Evolutionary conservation across 2,888 invertebrate genomes (phyloP).

Genomic region (Nymphalis urticae): DNA sequence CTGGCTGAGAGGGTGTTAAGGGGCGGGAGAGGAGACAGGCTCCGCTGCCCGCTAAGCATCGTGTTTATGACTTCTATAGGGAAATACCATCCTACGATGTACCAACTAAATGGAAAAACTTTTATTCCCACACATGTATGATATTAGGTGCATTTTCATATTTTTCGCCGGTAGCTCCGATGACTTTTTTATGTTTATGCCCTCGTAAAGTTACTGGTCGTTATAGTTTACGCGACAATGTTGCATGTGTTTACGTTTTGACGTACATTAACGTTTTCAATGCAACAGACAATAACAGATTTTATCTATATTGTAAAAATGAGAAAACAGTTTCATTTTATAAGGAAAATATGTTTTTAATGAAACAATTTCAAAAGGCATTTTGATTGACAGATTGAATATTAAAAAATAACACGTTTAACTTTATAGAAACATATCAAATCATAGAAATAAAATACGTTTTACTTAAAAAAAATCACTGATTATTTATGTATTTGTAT

Average conservation of each 20-base stretch:
- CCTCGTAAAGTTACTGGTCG: slow-evolving; percentile 70
- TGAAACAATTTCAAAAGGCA: no score
- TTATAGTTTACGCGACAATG: slow-evolving; percentile 71
- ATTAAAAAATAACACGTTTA: no score
- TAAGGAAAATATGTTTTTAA: not conserved
- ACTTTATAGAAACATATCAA: no score
- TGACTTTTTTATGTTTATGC: slow-evolving; percentile 79
- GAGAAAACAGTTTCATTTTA: not conserved
- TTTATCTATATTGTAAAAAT: slow-evolving; percentile 47
- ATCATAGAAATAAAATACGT: no score
- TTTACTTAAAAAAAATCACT: no score
- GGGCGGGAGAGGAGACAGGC: slow-evolving; percentile 34
- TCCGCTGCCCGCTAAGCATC: slow-evolving; percentile 55
- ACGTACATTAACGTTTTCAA: slow-evolving; percentile 64
- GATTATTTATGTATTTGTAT: no score
- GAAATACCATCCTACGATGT: slow-evolving; percentile 71
- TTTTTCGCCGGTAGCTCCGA: slow-evolving; percentile 63
- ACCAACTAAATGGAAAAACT: slow-evolving; percentile 74
- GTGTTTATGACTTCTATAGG: slow-evolving; percentile 80
- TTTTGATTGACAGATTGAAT: no score
- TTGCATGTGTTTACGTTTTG: slow-evolving; percentile 66
- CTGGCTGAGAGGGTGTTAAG: slow-evolving; percentile 32
- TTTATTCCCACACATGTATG: slow-evolving; percentile 69
- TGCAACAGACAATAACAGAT: slow-evolving; percentile 53
- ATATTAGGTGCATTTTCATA: slow-evolving; percentile 75